Conservation (phyloP, 2,797 vertebrate genomes). For the Aplochiton taeniatus region DNA sequence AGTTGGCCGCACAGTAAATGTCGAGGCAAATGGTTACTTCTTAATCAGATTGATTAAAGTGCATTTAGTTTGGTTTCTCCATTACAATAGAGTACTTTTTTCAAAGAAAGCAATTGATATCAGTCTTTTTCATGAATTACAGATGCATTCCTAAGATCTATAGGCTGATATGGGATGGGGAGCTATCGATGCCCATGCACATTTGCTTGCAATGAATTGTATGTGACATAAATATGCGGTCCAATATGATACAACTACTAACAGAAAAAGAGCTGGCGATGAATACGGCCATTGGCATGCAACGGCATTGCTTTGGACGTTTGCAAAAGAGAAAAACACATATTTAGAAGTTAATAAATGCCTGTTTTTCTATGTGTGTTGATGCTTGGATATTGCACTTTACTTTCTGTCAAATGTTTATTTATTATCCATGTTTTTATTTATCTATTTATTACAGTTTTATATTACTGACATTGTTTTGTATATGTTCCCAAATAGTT, state of each 20-base stretch:
- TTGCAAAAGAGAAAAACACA: neutral
- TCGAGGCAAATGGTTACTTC: neutral
- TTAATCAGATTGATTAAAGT: no score
- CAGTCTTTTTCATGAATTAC: no score
- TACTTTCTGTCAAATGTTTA: neutral
- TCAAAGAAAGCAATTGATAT: no score
- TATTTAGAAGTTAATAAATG: constrained; percentile 6
- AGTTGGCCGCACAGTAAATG: neutral
- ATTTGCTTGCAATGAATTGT: no score
- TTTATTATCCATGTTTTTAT: constrained; percentile 5
- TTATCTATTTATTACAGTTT: constrained; percentile 21
- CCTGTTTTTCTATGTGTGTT: neutral
- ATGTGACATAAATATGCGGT: no score
- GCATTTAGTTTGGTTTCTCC: neutral
- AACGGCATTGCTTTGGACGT: neutral
- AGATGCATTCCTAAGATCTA: no score
- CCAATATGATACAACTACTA: no score
- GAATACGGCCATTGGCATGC: neutral
- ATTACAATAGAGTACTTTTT: no score
- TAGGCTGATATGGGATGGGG: no score
- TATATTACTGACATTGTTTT: constrained; percentile 1
- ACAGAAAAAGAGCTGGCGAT: neutral
- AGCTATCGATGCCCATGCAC: no score
- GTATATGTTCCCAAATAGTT: constrained; percentile 2
- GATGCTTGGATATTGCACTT: constrained; percentile 7